phyloP scores from a whole-genome alignment of 1,140 invertebrate genomes.

The Brachystomella parvula region DNA sequence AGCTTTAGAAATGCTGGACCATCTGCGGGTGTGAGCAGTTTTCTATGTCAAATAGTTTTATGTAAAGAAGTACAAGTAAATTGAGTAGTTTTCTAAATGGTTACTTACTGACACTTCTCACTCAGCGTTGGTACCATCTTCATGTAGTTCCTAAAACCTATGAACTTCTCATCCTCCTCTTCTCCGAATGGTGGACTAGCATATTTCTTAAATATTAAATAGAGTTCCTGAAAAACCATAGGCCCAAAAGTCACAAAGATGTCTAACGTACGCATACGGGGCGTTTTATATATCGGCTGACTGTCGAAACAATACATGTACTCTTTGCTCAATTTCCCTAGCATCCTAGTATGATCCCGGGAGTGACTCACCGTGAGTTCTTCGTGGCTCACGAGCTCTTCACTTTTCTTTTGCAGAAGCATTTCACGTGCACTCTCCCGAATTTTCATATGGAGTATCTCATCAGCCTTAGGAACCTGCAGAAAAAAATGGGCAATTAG shows the following conservation, averaged over 20 bases:
- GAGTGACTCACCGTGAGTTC: slow-evolving; percentile 60
- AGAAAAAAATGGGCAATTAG: not conserved
- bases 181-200: slow-evolving; percentile 58
- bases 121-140: slow-evolving; percentile 62
- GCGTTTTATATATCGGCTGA: too few species aligned
- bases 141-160: slow-evolving; percentile 76
- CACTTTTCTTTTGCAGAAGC: slow-evolving; percentile 73
- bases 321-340: too few species aligned
- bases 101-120: slow-evolving; percentile 56
- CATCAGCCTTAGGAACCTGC: not conserved
- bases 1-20: slow-evolving; percentile 63
- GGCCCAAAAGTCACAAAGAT: not conserved
- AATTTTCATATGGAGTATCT: slow-evolving; percentile 49
- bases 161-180: slow-evolving; percentile 67
- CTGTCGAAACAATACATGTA: too few species aligned
- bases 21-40: slow-evolving; percentile 5
- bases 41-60: not conserved
- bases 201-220: slow-evolving; percentile 71
- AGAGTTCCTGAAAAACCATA: slow-evolving; percentile 52
- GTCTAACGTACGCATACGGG: not conserved
- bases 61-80: slow-evolving; percentile 1
- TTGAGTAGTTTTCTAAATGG: slow-evolving; percentile 5
- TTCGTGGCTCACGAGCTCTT: slow-evolving; percentile 72
- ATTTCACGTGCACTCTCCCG: slow-evolving; percentile 76
- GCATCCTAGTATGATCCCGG: not conserved